Evolutionary conservation across 92 coral and sea anemone species (phyloP).

Genomic region (Parazoanthus swiftii): DNA sequence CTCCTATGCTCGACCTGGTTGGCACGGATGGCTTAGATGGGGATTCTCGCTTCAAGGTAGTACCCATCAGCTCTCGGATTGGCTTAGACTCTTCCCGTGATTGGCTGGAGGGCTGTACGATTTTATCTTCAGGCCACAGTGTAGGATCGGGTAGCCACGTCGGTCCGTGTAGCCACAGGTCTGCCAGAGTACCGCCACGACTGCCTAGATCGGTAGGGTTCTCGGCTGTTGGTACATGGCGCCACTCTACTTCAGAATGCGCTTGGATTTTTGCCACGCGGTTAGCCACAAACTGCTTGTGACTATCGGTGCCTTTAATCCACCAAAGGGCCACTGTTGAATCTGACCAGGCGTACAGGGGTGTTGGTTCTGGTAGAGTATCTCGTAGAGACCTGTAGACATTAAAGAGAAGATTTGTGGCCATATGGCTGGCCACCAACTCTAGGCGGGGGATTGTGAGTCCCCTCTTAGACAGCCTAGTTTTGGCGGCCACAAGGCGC

Average conservation of each 20-base stretch:
- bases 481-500: background rate
- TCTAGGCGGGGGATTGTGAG: conserved; percentile 42
- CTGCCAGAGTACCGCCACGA: conserved; percentile 11
- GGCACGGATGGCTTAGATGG: conserved; percentile 9
- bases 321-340: background rate
- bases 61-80: background rate
- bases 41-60: conserved; percentile 11
- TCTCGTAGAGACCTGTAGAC: conserved; percentile 11
- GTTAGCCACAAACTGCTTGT: conserved; percentile 6
- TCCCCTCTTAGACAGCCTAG: conserved; percentile 6
- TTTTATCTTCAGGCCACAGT: background rate
- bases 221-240: background rate
- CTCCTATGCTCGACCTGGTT: background rate
- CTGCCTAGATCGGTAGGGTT: background rate
- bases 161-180: conserved; percentile 1
- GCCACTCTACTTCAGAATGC: conserved; percentile 1
- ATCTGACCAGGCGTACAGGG: background rate
- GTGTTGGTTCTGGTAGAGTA: background rate
- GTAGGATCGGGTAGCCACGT: conserved; percentile 7
- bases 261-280: conserved; percentile 11
- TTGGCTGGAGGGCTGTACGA: conserved; percentile 1
- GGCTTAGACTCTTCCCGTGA: conserved; percentile 17
- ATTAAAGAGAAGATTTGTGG: conserved; percentile 28
- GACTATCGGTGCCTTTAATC: conserved; percentile 9
- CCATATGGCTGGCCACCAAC: conserved; percentile 41